phyloP scores from a whole-genome alignment of 2,113 vertebrate genomes.

The Ploceus nigricollis region DNA sequence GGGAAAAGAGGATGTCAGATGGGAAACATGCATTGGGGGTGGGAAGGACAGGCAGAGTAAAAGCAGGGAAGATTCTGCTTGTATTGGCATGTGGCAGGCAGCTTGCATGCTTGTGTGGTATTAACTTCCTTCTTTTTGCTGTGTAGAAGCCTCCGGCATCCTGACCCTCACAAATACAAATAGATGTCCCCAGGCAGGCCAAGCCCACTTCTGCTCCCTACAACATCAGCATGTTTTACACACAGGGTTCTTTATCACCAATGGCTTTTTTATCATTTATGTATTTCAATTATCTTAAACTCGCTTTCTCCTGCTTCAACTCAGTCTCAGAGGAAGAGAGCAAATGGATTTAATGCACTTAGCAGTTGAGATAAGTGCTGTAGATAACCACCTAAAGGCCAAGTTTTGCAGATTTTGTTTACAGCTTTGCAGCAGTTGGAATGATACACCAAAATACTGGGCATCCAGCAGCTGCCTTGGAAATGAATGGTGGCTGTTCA shows the following conservation, averaged over 20 bases:
- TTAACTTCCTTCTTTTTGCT: not conserved
- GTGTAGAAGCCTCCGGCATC: not conserved
- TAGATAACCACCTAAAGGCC: not conserved
- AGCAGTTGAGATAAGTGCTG: not conserved
- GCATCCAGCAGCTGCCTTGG: not conserved
- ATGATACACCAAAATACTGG: not conserved
- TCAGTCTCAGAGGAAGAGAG: not conserved
- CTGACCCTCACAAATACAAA: not conserved
- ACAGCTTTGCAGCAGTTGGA: not conserved
- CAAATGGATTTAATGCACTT: not conserved
- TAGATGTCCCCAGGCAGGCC: not conserved
- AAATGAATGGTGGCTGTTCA: not conserved
- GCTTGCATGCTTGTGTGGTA: not conserved
- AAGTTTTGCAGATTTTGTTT: conserved; percentile 8
- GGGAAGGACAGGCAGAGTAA: not conserved
- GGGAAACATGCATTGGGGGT: not conserved
- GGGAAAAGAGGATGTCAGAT: not conserved
- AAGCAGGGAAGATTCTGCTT: not conserved
- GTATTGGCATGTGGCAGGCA: not conserved
- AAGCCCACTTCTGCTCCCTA: not conserved
- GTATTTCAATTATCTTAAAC: not conserved
- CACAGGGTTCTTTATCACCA: not conserved
- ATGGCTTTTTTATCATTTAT: not conserved
- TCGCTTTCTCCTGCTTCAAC: not conserved
- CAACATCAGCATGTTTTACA: not conserved